Conservation (phyloP, 2,113 vertebrate genomes). For the Acanthisitta chloris region DNA sequence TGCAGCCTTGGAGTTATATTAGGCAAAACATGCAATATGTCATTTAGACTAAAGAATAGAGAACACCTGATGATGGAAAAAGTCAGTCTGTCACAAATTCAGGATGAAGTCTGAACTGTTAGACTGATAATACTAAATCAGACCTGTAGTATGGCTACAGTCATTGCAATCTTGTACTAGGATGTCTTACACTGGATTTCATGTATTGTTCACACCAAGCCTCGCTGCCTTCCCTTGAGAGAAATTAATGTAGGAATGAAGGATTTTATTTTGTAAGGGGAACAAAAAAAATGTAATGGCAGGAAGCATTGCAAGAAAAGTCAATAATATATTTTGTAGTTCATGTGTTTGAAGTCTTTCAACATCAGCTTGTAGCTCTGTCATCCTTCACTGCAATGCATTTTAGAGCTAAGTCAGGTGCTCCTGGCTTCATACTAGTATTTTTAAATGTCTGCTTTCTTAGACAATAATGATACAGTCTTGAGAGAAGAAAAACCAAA, state of each 20-base stretch:
- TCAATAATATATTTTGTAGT: background rate
- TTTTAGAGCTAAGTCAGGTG: background rate
- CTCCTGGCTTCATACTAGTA: background rate
- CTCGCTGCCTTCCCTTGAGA: background rate
- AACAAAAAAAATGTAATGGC: background rate
- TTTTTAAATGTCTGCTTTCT: conserved; percentile 4
- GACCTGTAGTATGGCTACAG: background rate
- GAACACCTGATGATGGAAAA: background rate
- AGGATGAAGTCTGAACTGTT: background rate
- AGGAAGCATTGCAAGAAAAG: background rate
- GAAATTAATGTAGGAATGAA: background rate
- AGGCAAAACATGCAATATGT: background rate
- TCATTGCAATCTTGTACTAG: background rate
- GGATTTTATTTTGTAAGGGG: background rate
- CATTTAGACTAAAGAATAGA: background rate
- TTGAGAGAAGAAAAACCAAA: background rate
- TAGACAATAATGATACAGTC: background rate
- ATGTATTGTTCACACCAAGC: background rate
- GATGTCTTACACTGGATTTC: background rate
- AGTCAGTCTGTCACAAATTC: background rate
- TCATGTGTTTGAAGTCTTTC: background rate
- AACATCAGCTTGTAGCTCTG: background rate
- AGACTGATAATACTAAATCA: background rate
- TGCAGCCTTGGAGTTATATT: background rate
- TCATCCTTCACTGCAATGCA: background rate